phyloP scores from a whole-genome alignment of 2,113 vertebrate genomes.

The Phrynosoma blainvillii region DNA sequence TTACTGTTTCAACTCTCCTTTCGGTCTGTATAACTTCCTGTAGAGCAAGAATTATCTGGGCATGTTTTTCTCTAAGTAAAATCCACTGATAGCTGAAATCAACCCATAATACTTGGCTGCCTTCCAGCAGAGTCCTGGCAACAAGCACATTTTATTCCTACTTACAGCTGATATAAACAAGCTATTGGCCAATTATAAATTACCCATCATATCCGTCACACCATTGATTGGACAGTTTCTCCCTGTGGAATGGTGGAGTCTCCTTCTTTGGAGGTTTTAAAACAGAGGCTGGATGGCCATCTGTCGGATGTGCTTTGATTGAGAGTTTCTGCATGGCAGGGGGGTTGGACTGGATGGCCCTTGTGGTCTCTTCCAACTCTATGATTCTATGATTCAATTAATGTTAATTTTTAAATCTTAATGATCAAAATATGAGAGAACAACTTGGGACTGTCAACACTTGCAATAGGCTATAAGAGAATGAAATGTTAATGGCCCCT shows the following conservation, averaged over 20 bases:
- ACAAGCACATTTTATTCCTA: constrained; percentile 10
- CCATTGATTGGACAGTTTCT: background rate
- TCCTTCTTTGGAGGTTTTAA: too few species aligned
- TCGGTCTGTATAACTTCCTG: constrained; percentile 2
- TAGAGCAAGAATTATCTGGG: background rate
- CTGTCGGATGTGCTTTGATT: too few species aligned
- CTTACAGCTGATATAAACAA: too few species aligned
- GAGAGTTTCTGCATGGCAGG: too few species aligned
- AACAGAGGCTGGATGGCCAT: too few species aligned
- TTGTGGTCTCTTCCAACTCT: too few species aligned
- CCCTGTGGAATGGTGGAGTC: too few species aligned
- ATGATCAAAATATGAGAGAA: background rate
- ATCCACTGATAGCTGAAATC: background rate
- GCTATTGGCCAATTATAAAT: constrained; percentile 1
- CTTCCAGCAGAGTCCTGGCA: background rate
- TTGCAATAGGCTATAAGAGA: background rate
- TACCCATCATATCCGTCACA: background rate
- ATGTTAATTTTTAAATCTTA: background rate
- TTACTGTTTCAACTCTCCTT: rapidly evolving
- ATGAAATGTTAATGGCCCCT: background rate
- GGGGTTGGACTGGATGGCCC: too few species aligned
- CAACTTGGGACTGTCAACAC: background rate
- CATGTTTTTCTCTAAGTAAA: constrained; percentile 5
- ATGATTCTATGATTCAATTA: background rate
- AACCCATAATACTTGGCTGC: constrained; percentile 30